A percentile compares a stretch with the other conserved stretches of the same genome.
Evolutionary conservation across 1,140 invertebrate genomes (phyloP).

Genomic region (Drosophila orena): DNA sequence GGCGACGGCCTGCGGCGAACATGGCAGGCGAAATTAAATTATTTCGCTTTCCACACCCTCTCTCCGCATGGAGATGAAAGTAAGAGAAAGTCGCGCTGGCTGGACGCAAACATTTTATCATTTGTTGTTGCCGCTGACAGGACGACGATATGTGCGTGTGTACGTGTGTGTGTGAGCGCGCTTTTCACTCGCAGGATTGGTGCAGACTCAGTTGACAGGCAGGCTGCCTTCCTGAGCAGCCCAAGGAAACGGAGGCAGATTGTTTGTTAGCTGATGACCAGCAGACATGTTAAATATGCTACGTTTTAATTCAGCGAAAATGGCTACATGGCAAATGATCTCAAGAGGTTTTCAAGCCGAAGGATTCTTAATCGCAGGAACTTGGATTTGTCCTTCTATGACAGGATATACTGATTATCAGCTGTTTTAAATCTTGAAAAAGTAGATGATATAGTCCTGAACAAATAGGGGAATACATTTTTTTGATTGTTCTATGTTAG

Average conservation of each 20-base stretch:
- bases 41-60: conserved; percentile 52
- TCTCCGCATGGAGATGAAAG: conserved; percentile 38
- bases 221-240: conserved; percentile 43
- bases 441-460: too few relatives aligned
- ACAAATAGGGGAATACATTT: too few relatives aligned
- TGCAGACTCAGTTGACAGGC: conserved; percentile 47
- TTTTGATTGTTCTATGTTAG: too few relatives aligned
- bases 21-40: conserved; percentile 81
- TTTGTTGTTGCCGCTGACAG: conserved; percentile 72
- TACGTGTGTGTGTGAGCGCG: not conserved
- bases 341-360: not conserved
- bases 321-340: conserved; percentile 1
- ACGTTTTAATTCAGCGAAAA: not conserved
- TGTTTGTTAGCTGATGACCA: conserved; percentile 65
- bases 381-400: too few relatives aligned
- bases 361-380: too few relatives aligned
- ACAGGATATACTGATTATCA: too few relatives aligned
- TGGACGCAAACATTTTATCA: conserved; percentile 71
- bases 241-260: conserved; percentile 26
- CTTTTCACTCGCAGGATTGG: not conserved
- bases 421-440: not conserved
- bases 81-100: conserved; percentile 36
- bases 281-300: conserved; percentile 52
- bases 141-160: conserved; percentile 3
- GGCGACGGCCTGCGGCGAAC: conserved; percentile 74